Base-by-base conservation (phyloP, 2,113 vertebrate genomes). In the Poeciliopsis turrubarensis region DNA sequence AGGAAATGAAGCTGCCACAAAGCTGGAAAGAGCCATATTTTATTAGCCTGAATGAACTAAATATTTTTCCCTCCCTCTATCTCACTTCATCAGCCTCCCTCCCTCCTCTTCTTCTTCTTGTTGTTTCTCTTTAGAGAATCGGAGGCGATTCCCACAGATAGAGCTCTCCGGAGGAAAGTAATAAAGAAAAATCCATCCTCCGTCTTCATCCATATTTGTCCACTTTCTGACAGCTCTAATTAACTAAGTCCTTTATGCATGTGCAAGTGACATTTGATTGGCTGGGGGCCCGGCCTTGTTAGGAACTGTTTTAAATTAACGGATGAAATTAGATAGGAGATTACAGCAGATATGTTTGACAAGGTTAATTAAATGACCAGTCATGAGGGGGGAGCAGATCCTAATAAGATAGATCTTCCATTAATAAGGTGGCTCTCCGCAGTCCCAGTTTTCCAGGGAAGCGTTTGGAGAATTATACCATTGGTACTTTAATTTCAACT, bases 291-390 rank as follows among this genome's bases (percentile, higher is more conserved):
- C 84, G 92, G 90, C 84, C 91, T 88, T 70, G 86, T 91, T 92
- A 90, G 82, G 68, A 78, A 72, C 22, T 57, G 65, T 86, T 90
- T 92, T 92, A 93, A 92, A 91, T 91, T 86, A 93, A 92, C 89
- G 89, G 86, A 87, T 89, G 79, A 88, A 92, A 93, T 91, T 90
- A 91, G 89, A 89, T 84, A 41, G 73, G 83, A 89, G 86, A 89
- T 89, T 81, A 79, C 72, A 80, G 79, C 77, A 84, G 89, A 93
- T 89, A 78, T 73, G 82, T 78, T 79, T 88, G 87, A 85, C 79
- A 76, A 87, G 92, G 91, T 93, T 93, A 93, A 93, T 93, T 92
- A 93, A 91, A 89, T 91, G 91, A 89, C 86, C 87, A 82, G 74
- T 82, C 89, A 87, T 12, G 31, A 80, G 89, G 83, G 88, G 65